Evolutionary conservation across 2,888 invertebrate genomes (phyloP).

Genomic region (Phymatocera aterrima): DNA sequence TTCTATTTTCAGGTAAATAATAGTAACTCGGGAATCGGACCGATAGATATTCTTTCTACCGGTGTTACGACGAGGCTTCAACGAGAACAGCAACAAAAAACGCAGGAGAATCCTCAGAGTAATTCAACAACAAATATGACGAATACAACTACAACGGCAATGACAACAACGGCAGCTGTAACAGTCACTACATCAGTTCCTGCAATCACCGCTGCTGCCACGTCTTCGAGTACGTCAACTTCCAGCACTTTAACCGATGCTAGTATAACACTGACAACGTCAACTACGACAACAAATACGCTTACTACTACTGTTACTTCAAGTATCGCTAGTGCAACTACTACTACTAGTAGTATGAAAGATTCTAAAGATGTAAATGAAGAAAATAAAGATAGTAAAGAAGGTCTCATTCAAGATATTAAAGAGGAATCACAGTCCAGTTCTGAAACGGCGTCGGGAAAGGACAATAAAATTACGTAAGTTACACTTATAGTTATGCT

Average conservation of each 20-base stretch:
- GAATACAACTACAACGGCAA: slow-evolving; percentile 57
- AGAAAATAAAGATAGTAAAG: slow-evolving; percentile 79
- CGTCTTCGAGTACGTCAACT: slow-evolving; percentile 60
- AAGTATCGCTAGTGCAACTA: slow-evolving; percentile 52
- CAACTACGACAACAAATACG: slow-evolving; percentile 62
- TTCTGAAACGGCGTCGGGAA: slow-evolving; percentile 61
- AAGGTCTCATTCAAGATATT: slow-evolving; percentile 71
- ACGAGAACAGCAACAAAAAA: slow-evolving; percentile 85
- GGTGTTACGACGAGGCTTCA: slow-evolving; percentile 92
- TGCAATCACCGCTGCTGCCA: slow-evolving; percentile 60
- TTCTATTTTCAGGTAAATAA: slow-evolving; percentile 71
- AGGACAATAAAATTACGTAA: slow-evolving; percentile 67
- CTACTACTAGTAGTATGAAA: slow-evolving; percentile 60
- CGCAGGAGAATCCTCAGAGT: slow-evolving; percentile 75
- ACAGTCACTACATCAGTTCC: slow-evolving; percentile 59
- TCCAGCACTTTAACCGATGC: slow-evolving; percentile 51
- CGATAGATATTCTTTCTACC: slow-evolving; percentile 82
- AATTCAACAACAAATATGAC: slow-evolving; percentile 62
- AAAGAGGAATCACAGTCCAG: slow-evolving; percentile 68
- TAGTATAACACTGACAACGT: slow-evolving; percentile 52
- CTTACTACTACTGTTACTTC: slow-evolving; percentile 61
- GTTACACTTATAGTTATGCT: slow-evolving; percentile 51
- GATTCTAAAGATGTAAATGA: slow-evolving; percentile 77
- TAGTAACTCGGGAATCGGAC: slow-evolving; percentile 71
- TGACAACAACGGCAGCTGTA: slow-evolving; percentile 62